Evolutionary conservation across 2,888 invertebrate species (phyloP), one percentile per base, ranked within the genome.

Genomic region (Malthinus seriepunctatus): DNA sequence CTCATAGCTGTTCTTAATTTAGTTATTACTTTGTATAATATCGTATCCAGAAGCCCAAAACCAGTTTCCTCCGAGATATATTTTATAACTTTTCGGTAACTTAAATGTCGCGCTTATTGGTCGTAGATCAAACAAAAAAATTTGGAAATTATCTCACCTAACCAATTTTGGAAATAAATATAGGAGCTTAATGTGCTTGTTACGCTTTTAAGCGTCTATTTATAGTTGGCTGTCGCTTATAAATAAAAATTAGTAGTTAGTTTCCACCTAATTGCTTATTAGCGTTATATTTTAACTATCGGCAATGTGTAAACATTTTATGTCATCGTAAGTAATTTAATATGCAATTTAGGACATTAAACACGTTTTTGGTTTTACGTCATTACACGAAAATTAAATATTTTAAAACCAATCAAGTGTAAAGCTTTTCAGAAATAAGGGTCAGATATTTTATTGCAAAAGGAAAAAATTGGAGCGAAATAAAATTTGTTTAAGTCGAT

Each of bases 1-100:
- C 66, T 63, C 60, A 68, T 64, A 65, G 66, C 56, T 57, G 64
- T 62, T 67, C 67, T 69, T 67, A 67, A 69, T 69, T 68, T 68
- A 69, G 69, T 69, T 67, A 68, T 69, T 67, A 69, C 65, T 62
- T 57, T 65, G 64, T 65, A 56, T 65, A 63, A 64, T 64, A 64
- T 61, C 63, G 56, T 58, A 63, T 59, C 63, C 65, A 66, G 67
- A 67, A 67, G 64, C 66, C 61, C 56, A 48, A 23, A 23, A 56
- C 60, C 58, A 51, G 63, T 60, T 60, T 45, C 51, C 54, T 15
- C n/a, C 12, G 50, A 57, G 51, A 61, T 54, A 44, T 61, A 61
- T 57, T 44, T 52, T 32, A 11, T 33, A 12, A 35, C 48, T 47
- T 46, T 32, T 39, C 53, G 60, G 56, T 60, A 53, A 50, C 60